Conservation (phyloP, 2,888 invertebrate genomes). For the Miltochrista miniata region DNA sequence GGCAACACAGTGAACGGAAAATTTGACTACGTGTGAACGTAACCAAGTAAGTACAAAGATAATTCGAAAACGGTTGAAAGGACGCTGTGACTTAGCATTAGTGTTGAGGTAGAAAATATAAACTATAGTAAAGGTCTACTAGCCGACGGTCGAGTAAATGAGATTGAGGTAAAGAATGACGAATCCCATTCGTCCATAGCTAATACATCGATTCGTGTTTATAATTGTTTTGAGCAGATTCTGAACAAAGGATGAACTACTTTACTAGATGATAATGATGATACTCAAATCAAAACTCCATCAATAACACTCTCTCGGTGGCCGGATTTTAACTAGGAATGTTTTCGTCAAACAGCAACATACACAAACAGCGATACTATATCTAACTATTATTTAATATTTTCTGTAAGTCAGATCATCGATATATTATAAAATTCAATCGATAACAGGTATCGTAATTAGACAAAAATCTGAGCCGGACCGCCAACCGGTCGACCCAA, state of each 20-base stretch:
- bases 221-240: no score
- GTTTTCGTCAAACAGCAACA: slow-evolving; percentile 77
- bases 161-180: no score
- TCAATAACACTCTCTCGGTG: no score
- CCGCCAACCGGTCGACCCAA: slow-evolving; percentile 10
- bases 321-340: slow-evolving; percentile 72
- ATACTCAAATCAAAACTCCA: no score
- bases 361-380: slow-evolving; percentile 73
- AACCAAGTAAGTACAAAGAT: slow-evolving; percentile 18
- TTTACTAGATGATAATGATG: no score
- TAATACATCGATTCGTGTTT: no score
- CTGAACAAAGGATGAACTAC: no score
- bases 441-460: slow-evolving; percentile 26
- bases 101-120: slow-evolving; percentile 81
- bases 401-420: slow-evolving; percentile 44
- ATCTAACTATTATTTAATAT: slow-evolving; percentile 60
- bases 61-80: slow-evolving; percentile 45
- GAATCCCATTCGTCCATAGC: no score
- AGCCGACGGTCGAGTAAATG: no score
- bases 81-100: slow-evolving; percentile 76
- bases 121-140: slow-evolving; percentile 59
- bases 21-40: slow-evolving; percentile 10
- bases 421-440: slow-evolving; percentile 37
- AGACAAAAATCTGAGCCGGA: slow-evolving; percentile 28
- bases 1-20: no score